Evolutionary conservation across 2,888 invertebrate species (phyloP), one percentile per base, ranked within the genome.

Genomic region (Limnephilus auricula): DNA sequence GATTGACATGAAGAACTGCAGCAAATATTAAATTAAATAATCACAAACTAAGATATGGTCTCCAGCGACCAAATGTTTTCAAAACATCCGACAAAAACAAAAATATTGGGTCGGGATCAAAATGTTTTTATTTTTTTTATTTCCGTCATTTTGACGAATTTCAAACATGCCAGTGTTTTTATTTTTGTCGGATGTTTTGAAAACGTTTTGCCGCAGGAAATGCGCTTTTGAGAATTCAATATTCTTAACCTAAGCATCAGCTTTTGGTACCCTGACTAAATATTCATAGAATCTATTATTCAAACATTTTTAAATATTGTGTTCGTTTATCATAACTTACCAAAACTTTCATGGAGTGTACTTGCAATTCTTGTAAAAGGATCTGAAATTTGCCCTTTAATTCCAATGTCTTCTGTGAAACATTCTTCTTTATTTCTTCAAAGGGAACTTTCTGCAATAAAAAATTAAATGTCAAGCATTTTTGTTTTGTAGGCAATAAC

Each of bases 361-460:
- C 94, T 93, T 96, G 96, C 89, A 97, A 94, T 91, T 96, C 96
- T 80, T 95, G 95, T 91, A 97, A 94, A 9, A 96, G 94, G 0
- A 95, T 94, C 83, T 96, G 95, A 65, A 96, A 94, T 92, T 95
- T 95, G 92, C 93, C 94, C 90, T 95, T 95, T 94, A 95, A 95
- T 13, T 94, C 94, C 92, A 95, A 96, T 83, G 97, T 95, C 94
- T 96, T 96, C 25, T 95, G 95, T 90, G 96, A 94, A 13, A 97
- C 96, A 83, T 94, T 94, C 93, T 94, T 94, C 93, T 95, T 96
- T 37, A 95, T 94, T n/a, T 96, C 95, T 93, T 97, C 97, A 94
- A 97, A 95, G 45, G 97, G 97, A 90, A 96, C 95, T 90, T 96
- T 96, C 96, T 97, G 94, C 40, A 94, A 94, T 94, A 93, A 90